Conservation (phyloP, 2,888 invertebrate species). For the Carpatolechia fugitivella region DNA sequence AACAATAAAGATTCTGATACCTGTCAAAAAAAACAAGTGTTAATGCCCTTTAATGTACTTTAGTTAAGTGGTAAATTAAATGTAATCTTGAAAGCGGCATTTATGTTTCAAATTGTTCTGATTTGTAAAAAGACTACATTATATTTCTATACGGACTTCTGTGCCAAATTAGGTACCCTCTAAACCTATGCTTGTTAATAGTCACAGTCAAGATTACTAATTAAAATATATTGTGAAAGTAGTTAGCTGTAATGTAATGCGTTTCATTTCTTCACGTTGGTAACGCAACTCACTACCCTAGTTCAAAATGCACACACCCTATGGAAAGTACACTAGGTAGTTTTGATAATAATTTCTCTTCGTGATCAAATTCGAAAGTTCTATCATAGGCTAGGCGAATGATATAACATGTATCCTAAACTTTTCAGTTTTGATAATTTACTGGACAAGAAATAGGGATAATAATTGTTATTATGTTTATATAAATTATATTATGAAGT, state of each 20-base stretch:
- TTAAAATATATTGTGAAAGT: constrained; percentile 65
- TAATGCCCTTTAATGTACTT: neutral
- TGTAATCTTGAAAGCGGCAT: neutral
- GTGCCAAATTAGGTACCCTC: constrained; percentile 71
- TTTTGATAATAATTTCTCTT: constrained; percentile 77
- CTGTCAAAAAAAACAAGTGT: neutral
- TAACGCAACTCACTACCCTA: constrained; percentile 66
- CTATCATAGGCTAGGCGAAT: constrained; percentile 78
- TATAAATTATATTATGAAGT: constrained; percentile 36
- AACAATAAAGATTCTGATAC: constrained; percentile 4
- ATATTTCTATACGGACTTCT: constrained; percentile 39
- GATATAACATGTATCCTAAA: constrained; percentile 63
- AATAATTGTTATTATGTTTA: constrained; percentile 34
- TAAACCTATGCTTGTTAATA: constrained; percentile 50
- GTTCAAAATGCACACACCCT: constrained; percentile 72
- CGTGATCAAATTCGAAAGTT: constrained; percentile 76
- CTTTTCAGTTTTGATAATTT: constrained; percentile 51
- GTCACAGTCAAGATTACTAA: constrained; percentile 54
- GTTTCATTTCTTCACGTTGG: constrained; percentile 66
- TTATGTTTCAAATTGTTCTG: neutral
- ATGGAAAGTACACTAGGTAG: constrained; percentile 73
- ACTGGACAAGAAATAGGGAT: constrained; percentile 41
- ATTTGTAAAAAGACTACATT: constrained; percentile 19
- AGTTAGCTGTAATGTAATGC: constrained; percentile 71
- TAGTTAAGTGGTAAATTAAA: neutral